A percentile compares a stretch with the other conserved stretches of the same genome.
phyloP scores from a whole-genome alignment of 2,797 vertebrate genomes.

The Scolopax rusticola region DNA sequence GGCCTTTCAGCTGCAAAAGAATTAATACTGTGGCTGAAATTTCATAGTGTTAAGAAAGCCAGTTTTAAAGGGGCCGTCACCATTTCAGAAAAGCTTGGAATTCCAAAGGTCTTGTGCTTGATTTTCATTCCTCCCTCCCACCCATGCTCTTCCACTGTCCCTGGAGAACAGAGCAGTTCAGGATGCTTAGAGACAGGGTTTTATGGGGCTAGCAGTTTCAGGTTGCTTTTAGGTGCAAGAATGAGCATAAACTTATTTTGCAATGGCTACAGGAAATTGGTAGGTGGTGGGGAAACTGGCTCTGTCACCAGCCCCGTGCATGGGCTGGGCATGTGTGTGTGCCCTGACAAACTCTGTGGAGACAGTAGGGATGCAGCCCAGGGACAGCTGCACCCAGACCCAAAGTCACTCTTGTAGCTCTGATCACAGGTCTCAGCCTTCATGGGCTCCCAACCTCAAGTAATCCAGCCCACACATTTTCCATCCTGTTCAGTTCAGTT shows the following conservation, averaged over 20 bases:
- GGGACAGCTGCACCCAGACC: neutral
- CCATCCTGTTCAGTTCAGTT: neutral
- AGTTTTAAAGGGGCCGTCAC: neutral
- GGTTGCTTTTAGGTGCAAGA: neutral
- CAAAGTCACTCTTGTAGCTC: neutral
- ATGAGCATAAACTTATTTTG: neutral
- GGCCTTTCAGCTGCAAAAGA: neutral
- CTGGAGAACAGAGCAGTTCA: neutral
- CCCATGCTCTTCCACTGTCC: neutral
- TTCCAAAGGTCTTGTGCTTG: neutral
- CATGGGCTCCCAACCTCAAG: neutral
- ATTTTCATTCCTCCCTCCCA: neutral
- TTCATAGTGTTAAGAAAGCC: neutral
- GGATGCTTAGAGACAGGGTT: rapidly evolving
- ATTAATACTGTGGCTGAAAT: neutral
- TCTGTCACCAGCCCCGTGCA: neutral
- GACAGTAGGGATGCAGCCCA: rapidly evolving
- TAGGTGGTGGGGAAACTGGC: neutral
- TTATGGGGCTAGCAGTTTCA: neutral
- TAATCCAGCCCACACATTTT: neutral
- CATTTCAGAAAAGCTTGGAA: neutral
- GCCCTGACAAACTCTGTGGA: neutral
- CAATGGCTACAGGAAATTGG: neutral
- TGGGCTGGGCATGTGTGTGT: neutral
- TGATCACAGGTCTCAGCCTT: neutral